phyloP scores from a whole-genome alignment of 2,797 vertebrate genomes.

The Stomatorhinus walkeri region DNA sequence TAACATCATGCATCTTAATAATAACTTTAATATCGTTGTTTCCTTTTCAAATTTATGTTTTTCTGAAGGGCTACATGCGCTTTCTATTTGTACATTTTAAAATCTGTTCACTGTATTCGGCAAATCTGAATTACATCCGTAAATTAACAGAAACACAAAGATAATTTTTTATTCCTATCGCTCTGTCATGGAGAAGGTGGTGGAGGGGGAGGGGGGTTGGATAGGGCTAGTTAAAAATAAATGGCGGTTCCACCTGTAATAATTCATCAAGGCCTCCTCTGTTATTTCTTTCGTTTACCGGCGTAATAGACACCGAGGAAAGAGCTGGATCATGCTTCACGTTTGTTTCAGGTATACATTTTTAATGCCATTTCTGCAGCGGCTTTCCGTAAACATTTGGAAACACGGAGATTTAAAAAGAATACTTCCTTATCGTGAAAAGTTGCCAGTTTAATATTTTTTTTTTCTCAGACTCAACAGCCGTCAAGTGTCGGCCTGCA shows the following conservation, averaged over 20 bases:
- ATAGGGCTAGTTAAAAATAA: constrained; percentile 61
- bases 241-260: constrained; percentile 69
- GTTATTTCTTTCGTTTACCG: constrained; percentile 60
- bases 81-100: not conserved
- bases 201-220: not conserved
- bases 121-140: not conserved
- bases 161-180: not conserved
- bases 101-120: constrained; percentile 12
- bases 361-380: constrained; percentile 72
- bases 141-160: not conserved
- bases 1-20: not conserved
- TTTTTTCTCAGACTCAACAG: not conserved
- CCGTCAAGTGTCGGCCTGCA: not conserved
- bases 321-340: constrained; percentile 57
- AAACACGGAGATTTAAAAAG: constrained; percentile 63
- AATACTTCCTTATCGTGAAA: constrained; percentile 41
- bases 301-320: constrained; percentile 69
- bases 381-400: constrained; percentile 70
- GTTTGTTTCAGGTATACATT: constrained; percentile 70
- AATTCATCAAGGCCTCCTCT: constrained; percentile 67
- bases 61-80: too few relatives aligned
- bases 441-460: constrained; percentile 37
- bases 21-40: not conserved
- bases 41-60: not conserved
- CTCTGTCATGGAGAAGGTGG: not conserved